Evolutionary conservation across 2,113 vertebrate species (phyloP), one percentile per base, ranked within the genome.

Genomic region (Tupaia tana): DNA sequence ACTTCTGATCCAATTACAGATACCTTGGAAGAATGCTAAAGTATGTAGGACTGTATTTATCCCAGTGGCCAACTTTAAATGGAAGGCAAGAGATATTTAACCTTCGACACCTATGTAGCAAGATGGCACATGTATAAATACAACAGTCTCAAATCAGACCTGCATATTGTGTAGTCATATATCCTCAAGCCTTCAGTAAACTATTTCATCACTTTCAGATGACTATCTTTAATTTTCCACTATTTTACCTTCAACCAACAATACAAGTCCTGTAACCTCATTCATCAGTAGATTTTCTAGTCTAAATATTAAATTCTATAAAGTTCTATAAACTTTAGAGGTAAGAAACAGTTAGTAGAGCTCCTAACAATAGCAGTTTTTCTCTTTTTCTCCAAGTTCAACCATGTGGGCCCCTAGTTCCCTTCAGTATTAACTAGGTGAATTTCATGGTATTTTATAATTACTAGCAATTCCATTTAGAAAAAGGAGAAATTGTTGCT

Each of bases 271-370:
- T 74, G 1, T 69, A 75, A 91, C 25, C 59, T 61, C 31, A 59
- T 22, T 71, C 64, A 56, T 93, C 56, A 71, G n/a, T 14, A 56
- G 29, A 70, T 90, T 71, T 93, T 90, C 63, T 77, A 75, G 6
- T 80, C 14, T 95, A 87, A 96, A 84, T 80, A 93, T 80, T 92
- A 91, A 87, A 75, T 25, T 25, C 12, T 77, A 9, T 31, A 56
- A 89, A 90, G 27, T 75, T 64, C 20, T 80, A 59, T 24, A 86
- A 90, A 74, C 81, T 69, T 82, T 70, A 69, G 9, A 95, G 64
- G 74, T 71, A 25, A 80, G 78, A 71, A 71, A 87, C 11, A 87
- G 58, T 81, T 63, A 63, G 18, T 19, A 86, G 52, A 63, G n/a
- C 19, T 61, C 29, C 24, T 54, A 69, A 27, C 8, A 89, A 61